These are phyloP conservation scores for Liolophura sinensis DNA, from an alignment of 1,140 invertebrate genomes.

Conservation along the genomic window DNA sequence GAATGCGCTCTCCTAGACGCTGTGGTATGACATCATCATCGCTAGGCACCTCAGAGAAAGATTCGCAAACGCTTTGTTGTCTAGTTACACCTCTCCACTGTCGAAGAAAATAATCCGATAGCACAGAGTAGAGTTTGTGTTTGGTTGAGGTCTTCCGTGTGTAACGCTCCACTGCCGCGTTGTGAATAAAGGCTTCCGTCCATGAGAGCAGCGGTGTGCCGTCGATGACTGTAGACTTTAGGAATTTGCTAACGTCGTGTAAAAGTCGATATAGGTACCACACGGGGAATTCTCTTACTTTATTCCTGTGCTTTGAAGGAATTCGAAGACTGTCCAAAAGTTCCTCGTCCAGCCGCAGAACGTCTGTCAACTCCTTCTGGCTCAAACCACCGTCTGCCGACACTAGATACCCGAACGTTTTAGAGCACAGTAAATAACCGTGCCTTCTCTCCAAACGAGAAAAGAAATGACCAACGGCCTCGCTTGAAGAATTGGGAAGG, in stretches of 20 bases:
- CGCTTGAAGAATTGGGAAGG: constrained; percentile 22
- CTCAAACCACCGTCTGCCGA: constrained; percentile 43
- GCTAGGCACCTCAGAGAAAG: constrained; percentile 72
- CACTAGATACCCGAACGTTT: constrained; percentile 62
- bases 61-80: constrained; percentile 91
- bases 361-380: constrained; percentile 49
- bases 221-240: constrained; percentile 94
- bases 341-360: constrained; percentile 50
- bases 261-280: constrained; percentile 56
- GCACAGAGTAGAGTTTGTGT: constrained; percentile 91
- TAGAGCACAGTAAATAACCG: constrained; percentile 28
- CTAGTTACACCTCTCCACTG: constrained; percentile 87
- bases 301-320: constrained; percentile 20
- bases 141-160: constrained; percentile 93
- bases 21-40: constrained; percentile 61
- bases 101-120: constrained; percentile 95
- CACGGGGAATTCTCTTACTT: constrained; percentile 37
- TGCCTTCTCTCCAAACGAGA: constrained; percentile 38
- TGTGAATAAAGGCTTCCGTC: constrained; percentile 34
- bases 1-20: constrained; percentile 86
- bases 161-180: constrained; percentile 75
- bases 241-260: constrained; percentile 92
- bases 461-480: constrained; percentile 32
- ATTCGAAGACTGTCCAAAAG: constrained; percentile 36
- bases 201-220: constrained; percentile 39